Evolutionary conservation across 2,797 vertebrate genomes (phyloP), one percentile per base, ranked within the genome.

Genomic region (Nyctalus aviator): DNA sequence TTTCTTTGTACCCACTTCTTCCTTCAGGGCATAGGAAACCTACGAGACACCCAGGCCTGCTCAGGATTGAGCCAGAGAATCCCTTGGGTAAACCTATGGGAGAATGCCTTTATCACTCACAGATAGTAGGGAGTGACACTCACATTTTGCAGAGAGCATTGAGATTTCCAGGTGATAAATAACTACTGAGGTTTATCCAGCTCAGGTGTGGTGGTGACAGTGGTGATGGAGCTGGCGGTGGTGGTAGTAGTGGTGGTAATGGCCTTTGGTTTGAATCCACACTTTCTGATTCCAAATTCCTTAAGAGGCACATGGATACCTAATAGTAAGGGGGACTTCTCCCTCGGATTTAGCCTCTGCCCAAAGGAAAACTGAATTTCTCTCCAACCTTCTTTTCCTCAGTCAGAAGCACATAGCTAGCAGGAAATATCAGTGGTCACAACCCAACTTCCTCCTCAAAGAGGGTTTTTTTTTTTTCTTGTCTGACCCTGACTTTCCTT

Each of bases 231-330:
- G 1, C 2, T 4, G 5, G 13, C 7, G 7, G 25, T 46, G 69
- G 6, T 44, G 4, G 23, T 57, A 25, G 4, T 64, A 23, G 18
- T 30, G 46, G 20, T 27, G 41, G 79, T 62, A 18, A 21, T 21
- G 15, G 44, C 6, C 6, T 77, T 73, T 59, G 3, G 1, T 21
- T 82, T 73, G 27, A 94, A 53, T 8, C 17, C n/a, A 18, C 11
- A 11, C 35, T 88, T 96, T 85, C 23, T 41, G 37, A 78, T 85
- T 88, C 25, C 30, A 75, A 14, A 76, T 66, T 87, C 35, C n/a
- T 32, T 48, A 55, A 81, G 17, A 32, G 6, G 5, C 7, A 35
- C 0, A 14, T 3, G 79, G 35, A 55, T 78, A 75, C 17, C 10
- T 57, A 6, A 13, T 15, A 27, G 32, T 8, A 41, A 83, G 3